A percentile compares a stretch with the other conserved stretches of the same genome.
phyloP scores from a whole-genome alignment of 2,113 vertebrate species.

The Ailuropoda melanoleuca region DNA sequence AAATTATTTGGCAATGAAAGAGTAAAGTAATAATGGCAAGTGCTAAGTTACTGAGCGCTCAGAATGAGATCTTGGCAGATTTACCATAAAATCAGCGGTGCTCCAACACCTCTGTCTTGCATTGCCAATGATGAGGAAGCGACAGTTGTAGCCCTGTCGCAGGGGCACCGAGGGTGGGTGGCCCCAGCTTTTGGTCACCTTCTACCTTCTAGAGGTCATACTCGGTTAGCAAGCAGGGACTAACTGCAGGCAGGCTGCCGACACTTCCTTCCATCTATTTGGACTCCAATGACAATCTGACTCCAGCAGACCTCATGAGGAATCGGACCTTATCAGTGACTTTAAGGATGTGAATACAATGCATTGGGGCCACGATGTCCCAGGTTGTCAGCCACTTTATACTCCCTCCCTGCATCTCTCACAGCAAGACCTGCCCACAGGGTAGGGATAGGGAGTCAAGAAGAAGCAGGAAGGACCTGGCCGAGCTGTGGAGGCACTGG shows the following conservation, averaged over 20 bases:
- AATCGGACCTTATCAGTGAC: neutral
- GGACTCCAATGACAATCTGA: neutral
- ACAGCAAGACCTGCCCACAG: neutral
- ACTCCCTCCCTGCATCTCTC: neutral
- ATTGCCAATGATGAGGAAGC: accelerated
- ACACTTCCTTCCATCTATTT: neutral
- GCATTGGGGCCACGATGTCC: neutral
- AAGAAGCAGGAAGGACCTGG: neutral
- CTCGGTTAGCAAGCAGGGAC: neutral
- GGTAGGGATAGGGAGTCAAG: neutral
- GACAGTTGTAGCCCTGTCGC: accelerated
- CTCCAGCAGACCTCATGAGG: neutral
- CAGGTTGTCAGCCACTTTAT: neutral
- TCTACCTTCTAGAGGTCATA: neutral
- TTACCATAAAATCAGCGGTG: neutral
- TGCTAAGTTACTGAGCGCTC: neutral
- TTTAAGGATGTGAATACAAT: neutral
- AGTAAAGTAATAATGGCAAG: neutral
- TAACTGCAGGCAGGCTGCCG: neutral
- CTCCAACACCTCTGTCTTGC: too few species aligned
- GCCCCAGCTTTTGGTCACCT: neutral
- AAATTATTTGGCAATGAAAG: neutral
- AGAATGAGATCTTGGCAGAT: neutral
- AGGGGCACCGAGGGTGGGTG: too few species aligned
- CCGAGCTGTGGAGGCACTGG: neutral